These are phyloP conservation scores for Phrynocephalus guinanensis DNA, from an alignment of 2,797 vertebrate species.

Conservation along the genomic window DNA sequence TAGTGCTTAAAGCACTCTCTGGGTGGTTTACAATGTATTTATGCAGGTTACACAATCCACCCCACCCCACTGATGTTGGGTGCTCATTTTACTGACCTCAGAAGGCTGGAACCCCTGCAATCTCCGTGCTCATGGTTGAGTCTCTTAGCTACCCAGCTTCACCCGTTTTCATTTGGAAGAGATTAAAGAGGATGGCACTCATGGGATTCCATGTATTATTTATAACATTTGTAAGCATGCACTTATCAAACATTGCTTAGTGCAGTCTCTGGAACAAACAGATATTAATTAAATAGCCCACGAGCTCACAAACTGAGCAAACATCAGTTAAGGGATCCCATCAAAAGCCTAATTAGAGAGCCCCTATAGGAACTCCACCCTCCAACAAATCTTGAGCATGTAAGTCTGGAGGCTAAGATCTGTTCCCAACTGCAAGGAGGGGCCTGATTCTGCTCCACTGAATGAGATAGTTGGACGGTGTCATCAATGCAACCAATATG, in stretches of 20 bases:
- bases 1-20: too few species aligned
- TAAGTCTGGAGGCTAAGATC: not conserved
- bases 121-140: too few species aligned
- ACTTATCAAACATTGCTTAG: slow-evolving; percentile 13
- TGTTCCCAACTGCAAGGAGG: not conserved
- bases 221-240: not conserved
- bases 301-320: slow-evolving; percentile 32
- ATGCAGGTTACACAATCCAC: too few species aligned
- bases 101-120: too few species aligned
- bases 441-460: not conserved
- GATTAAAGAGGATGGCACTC: not conserved
- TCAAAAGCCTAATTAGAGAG: slow-evolving; percentile 34
- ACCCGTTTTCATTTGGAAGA: not conserved
- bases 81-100: too few species aligned
- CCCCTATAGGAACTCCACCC: slow-evolving; percentile 22
- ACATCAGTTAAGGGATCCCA: slow-evolving; percentile 33
- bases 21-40: too few species aligned
- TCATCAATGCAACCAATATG: too few species aligned
- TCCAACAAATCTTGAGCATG: slow-evolving; percentile 4
- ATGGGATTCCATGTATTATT: not conserved
- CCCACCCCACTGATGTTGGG: too few species aligned
- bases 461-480: too few species aligned
- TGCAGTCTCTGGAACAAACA: slow-evolving; percentile 7
- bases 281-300: slow-evolving; percentile 26
- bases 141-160: not conserved